Conservation (phyloP, 2,113 vertebrate genomes). For the Balaenoptera acutorostrata region DNA sequence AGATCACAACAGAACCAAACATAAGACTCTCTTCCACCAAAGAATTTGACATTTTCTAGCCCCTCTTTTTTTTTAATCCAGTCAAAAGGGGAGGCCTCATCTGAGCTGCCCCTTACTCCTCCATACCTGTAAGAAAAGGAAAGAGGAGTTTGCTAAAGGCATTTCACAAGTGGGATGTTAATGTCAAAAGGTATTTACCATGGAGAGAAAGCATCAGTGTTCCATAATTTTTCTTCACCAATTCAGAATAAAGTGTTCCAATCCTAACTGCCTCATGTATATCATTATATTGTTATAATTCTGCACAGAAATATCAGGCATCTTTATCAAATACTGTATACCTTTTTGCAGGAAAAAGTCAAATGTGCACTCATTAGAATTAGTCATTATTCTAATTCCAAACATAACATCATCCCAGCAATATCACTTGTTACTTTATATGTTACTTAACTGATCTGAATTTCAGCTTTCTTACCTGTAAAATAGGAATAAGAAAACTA, state of each 20-base stretch:
- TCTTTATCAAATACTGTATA: not conserved
- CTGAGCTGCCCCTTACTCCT: not conserved
- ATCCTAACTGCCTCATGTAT: not conserved
- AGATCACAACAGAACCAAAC: not conserved
- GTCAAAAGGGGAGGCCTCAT: not conserved
- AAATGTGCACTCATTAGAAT: not conserved
- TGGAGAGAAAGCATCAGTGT: not conserved
- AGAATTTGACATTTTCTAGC: not conserved
- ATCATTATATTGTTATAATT: not conserved
- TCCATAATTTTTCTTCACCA: not conserved
- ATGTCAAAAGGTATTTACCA: not conserved
- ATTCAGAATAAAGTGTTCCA: not conserved
- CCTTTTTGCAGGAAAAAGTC: not conserved
- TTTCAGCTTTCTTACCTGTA: not conserved
- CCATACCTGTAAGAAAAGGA: not conserved
- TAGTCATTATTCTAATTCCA: not conserved
- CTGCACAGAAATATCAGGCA: not conserved
- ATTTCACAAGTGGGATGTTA: not conserved
- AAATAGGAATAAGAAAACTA: not conserved
- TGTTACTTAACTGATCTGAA: not conserved
- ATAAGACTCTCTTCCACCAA: not conserved
- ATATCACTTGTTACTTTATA: not conserved
- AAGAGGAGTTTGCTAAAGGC: not conserved
- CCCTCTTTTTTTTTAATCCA: not conserved
- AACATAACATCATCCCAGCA: not conserved